phyloP scores from a whole-genome alignment of 2,888 invertebrate species.

The Bedellia somnulentella region DNA sequence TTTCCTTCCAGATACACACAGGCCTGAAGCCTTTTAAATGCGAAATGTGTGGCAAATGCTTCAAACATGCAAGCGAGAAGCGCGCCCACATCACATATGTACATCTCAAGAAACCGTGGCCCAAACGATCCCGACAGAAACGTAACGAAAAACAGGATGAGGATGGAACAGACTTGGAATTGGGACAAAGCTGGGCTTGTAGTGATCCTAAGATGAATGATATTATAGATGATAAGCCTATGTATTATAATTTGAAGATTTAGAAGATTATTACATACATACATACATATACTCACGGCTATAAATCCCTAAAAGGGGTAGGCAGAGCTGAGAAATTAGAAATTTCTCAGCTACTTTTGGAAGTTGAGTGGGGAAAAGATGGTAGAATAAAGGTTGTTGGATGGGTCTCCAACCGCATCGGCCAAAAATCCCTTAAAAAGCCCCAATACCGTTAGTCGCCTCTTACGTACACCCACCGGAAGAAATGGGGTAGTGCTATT shows the following conservation, averaged over 20 bases:
- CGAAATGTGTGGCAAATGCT: slow-evolving; percentile 43
- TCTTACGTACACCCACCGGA: no score
- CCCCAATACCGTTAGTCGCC: no score
- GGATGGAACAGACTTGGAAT: slow-evolving; percentile 2
- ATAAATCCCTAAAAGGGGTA: no score
- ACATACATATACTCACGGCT: no score
- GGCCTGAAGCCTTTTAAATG: slow-evolving; percentile 40
- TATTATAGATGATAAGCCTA: slow-evolving; percentile 26
- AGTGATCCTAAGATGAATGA: slow-evolving; percentile 18
- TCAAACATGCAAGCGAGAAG: slow-evolving; percentile 43
- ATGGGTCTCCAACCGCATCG: no score
- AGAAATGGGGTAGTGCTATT: no score
- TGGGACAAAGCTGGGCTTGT: slow-evolving; percentile 2
- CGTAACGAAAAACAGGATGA: slow-evolving; percentile 11
- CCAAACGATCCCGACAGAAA: slow-evolving; percentile 32
- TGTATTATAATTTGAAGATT: slow-evolving; percentile 33
- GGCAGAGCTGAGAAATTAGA: no score
- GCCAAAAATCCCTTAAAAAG: no score
- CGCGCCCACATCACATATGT: slow-evolving; percentile 41
- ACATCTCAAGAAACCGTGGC: slow-evolving; percentile 51
- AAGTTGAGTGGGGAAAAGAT: no score
- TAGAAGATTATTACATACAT: no score
- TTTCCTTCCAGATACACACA: slow-evolving; percentile 33
- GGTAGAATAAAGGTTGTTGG: no score
- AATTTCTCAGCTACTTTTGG: no score